Evolutionary conservation across 2,888 invertebrate genomes (phyloP).

Genomic region (Mythimna vitellina): DNA sequence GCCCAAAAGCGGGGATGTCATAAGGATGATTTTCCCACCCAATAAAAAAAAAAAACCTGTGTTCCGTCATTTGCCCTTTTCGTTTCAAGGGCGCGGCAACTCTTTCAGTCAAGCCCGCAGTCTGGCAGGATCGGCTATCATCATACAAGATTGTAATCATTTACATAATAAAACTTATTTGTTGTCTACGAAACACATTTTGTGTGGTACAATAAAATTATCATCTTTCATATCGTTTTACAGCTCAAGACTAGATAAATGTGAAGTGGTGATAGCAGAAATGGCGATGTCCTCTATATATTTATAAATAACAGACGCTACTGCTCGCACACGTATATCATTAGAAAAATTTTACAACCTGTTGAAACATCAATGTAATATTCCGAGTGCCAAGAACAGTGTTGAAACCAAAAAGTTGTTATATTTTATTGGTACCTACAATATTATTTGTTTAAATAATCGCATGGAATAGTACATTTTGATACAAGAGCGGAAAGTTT

Average conservation of each 20-base stretch:
- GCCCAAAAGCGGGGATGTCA: no score
- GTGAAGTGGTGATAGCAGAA: slow-evolving; percentile 60
- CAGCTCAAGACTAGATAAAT: slow-evolving; percentile 40
- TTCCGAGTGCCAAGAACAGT: slow-evolving; percentile 29
- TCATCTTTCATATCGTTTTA: slow-evolving; percentile 48
- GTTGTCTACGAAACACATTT: slow-evolving; percentile 9
- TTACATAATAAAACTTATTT: slow-evolving; percentile 11
- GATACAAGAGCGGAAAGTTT: no score
- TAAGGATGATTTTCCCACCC: no score
- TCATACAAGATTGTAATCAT: background rate
- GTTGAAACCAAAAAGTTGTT: slow-evolving; percentile 20
- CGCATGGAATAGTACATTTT: no score
- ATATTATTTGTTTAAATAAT: slow-evolving; percentile 13
- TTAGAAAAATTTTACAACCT: slow-evolving; percentile 46
- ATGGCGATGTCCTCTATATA: slow-evolving; percentile 47
- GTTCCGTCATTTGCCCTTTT: no score
- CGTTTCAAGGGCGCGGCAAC: no score
- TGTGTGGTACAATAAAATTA: slow-evolving; percentile 20
- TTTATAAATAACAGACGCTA: slow-evolving; percentile 45
- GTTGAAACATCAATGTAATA: slow-evolving; percentile 54
- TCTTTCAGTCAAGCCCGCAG: no score
- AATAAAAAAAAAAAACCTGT: no score
- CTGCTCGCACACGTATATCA: slow-evolving; percentile 32
- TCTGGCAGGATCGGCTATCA: background rate
- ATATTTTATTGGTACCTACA: slow-evolving; percentile 17